Percentiles rank a stretch among this genome's conserved stretches.
Conservation (phyloP, 2,888 invertebrate species). For the Scaptodrosophila latifasciaeformis region DNA sequence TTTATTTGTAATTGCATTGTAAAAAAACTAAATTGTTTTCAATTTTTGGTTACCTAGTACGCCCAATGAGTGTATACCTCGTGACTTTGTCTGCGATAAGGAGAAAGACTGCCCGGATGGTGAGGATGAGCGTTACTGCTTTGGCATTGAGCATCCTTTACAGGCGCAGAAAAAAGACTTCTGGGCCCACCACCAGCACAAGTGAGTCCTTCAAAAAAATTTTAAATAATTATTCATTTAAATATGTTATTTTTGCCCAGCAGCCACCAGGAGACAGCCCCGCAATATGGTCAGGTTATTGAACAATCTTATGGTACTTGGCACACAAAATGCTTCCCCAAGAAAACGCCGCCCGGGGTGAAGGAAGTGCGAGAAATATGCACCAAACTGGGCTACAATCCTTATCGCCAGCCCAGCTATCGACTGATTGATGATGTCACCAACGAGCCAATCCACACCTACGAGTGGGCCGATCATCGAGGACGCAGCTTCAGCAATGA, state of each 20-base stretch:
- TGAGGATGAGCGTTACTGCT: conserved; percentile 83
- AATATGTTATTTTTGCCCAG: too few relatives aligned
- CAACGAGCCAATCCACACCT: conserved; percentile 57
- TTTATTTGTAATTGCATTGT: conserved; percentile 1
- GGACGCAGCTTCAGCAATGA: conserved; percentile 57
- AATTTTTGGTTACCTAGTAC: conserved; percentile 45
- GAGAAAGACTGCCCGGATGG: conserved; percentile 82
- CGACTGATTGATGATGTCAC: conserved; percentile 68
- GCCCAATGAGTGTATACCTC: conserved; percentile 80
- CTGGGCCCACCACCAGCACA: conserved; percentile 19
- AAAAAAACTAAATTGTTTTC: neutral
- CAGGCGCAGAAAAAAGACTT: conserved; percentile 36
- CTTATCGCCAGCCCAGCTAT: conserved; percentile 72
- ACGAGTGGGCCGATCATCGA: conserved; percentile 51
- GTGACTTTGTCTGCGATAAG: conserved; percentile 87
- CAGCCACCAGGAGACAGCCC: conserved; percentile 18
- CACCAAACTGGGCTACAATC: conserved; percentile 78
- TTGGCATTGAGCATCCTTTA: conserved; percentile 75
- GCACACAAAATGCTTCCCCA: conserved; percentile 82
- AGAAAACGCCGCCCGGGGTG: conserved; percentile 75
- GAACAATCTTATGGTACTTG: conserved; percentile 81
- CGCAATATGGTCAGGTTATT: conserved; percentile 81
- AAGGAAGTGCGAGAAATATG: conserved; percentile 79
- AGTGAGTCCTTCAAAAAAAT: conserved; percentile 7
- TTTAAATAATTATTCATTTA: neutral